These are phyloP conservation scores for Cheilosia impressa DNA, from an alignment of 2,888 invertebrate genomes.

Conservation along the genomic window DNA sequence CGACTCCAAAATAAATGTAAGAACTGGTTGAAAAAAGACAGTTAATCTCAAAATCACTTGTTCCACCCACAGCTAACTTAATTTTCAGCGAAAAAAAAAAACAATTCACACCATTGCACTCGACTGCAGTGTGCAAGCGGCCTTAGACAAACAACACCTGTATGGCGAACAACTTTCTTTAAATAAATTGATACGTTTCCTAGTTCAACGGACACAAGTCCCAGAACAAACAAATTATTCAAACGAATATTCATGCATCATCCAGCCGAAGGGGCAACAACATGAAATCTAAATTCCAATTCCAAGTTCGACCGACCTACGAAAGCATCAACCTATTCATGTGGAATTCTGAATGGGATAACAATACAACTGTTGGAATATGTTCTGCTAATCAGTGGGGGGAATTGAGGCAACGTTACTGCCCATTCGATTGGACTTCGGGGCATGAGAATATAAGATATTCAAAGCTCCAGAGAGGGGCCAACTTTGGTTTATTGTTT, in stretches of 20 bases:
- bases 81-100: too few species aligned
- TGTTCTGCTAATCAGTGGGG: neutral
- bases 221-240: conserved; percentile 6
- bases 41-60: too few species aligned
- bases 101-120: too few species aligned
- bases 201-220: neutral
- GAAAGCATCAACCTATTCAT: neutral
- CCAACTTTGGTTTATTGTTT: conserved; percentile 2
- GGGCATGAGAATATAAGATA: neutral
- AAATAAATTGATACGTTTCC: too few species aligned
- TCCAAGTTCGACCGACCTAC: neutral
- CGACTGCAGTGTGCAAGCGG: too few species aligned
- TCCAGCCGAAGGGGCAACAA: neutral
- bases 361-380: neutral
- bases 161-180: too few species aligned
- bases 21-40: too few species aligned
- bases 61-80: too few species aligned
- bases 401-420: neutral
- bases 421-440: neutral
- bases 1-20: too few species aligned
- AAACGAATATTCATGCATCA: conserved; percentile 15
- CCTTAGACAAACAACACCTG: too few species aligned
- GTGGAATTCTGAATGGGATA: neutral
- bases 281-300: neutral
- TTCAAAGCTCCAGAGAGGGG: neutral